These are phyloP conservation scores for Aphaenogaster ashmeadi DNA, from an alignment of 1,140 invertebrate genomes.

Conservation along the genomic window DNA sequence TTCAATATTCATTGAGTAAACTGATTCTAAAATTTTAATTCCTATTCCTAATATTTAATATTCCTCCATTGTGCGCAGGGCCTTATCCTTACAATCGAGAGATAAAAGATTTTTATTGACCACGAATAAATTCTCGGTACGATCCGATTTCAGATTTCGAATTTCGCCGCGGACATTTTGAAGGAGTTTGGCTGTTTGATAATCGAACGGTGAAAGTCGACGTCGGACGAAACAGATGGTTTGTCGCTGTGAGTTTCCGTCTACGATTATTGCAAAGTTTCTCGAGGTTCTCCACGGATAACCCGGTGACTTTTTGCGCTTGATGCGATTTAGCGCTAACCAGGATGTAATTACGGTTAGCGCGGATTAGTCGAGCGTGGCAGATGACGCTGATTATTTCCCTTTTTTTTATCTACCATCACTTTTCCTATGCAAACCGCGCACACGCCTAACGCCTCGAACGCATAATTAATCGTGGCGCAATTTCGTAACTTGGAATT, in stretches of 20 bases:
- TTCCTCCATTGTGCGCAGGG: no score
- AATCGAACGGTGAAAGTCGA: constrained; percentile 64
- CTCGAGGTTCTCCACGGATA: constrained; percentile 38
- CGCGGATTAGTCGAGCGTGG: constrained; percentile 38
- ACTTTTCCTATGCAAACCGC: constrained; percentile 27
- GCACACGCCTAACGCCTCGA: not conserved
- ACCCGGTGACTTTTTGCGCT: constrained; percentile 47
- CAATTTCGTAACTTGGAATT: constrained; percentile 24
- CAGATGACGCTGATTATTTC: constrained; percentile 54
- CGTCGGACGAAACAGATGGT: constrained; percentile 32
- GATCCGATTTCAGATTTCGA: not conserved
- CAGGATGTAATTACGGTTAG: constrained; percentile 56
- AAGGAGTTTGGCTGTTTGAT: constrained; percentile 24
- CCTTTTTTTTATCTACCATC: not conserved
- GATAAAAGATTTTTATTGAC: not conserved
- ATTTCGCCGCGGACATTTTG: not conserved
- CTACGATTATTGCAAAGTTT: constrained; percentile 58
- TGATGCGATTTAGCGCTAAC: constrained; percentile 40
- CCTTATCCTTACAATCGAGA: not conserved
- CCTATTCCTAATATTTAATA: no score
- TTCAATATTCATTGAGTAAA: no score
- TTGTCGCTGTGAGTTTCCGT: constrained; percentile 49
- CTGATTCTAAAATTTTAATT: no score
- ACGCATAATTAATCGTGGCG: constrained; percentile 30
- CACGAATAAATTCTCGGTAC: not conserved